Conservation (phyloP, 2,113 vertebrate genomes). For the Oenanthe oenanthe region DNA sequence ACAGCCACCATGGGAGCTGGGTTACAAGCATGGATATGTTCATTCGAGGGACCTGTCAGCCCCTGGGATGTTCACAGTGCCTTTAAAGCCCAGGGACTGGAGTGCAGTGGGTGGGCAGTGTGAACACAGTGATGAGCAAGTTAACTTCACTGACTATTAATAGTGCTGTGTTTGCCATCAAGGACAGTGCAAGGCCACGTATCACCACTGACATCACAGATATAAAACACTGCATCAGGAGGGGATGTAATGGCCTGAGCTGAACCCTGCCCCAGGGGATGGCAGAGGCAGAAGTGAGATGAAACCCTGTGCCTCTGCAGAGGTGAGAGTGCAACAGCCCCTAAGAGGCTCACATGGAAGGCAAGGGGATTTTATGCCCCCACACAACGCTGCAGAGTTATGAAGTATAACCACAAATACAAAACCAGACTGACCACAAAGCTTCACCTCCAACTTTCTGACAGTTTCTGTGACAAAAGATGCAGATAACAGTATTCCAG, state of each 20-base stretch:
- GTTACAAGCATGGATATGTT: accelerated
- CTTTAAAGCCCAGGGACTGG: neutral
- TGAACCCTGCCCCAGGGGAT: neutral
- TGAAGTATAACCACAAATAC: neutral
- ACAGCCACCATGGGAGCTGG: accelerated
- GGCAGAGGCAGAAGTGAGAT: neutral
- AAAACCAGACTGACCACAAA: neutral
- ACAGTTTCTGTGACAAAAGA: neutral
- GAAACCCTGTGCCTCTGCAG: neutral
- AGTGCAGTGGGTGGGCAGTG: accelerated
- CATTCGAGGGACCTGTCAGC: accelerated
- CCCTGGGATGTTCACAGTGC: accelerated
- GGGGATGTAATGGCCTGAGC: neutral
- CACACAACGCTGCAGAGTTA: neutral
- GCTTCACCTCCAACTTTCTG: neutral
- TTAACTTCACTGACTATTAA: neutral
- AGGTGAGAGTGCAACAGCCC: neutral
- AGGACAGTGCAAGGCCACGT: slow-evolving; percentile 8
- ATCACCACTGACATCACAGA: slow-evolving; percentile 5
- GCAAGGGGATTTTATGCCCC: neutral
- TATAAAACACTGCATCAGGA: neutral
- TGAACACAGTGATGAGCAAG: neutral
- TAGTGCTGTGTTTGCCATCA: neutral
- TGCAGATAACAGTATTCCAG: neutral
- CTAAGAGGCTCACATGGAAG: neutral